Percentiles rank a stretch among this genome's conserved stretches.
phyloP scores from a whole-genome alignment of 2,797 vertebrate species.

The Muscicapa comitata region DNA sequence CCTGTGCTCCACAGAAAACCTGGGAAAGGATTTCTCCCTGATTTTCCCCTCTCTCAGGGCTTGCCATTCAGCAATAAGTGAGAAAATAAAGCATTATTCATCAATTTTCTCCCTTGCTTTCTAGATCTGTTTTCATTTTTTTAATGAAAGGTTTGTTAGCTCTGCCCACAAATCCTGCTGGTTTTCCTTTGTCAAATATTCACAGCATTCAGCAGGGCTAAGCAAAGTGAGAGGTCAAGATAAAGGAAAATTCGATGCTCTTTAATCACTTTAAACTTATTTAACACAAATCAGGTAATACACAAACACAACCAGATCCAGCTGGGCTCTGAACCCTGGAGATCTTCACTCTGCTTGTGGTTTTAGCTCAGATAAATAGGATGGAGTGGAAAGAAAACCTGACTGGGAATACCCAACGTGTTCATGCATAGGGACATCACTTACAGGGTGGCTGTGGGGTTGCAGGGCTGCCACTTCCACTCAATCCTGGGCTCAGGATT shows the following conservation, averaged over 20 bases:
- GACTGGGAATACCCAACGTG: fast-evolving
- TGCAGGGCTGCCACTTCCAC: slow-evolving; percentile 82
- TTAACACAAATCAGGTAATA: not conserved
- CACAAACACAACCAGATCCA: not conserved
- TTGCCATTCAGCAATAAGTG: not conserved
- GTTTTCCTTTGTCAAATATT: not conserved
- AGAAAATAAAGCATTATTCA: not conserved
- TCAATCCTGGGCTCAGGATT: slow-evolving; percentile 76
- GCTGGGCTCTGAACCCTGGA: not conserved
- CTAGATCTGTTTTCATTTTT: not conserved
- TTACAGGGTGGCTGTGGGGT: slow-evolving; percentile 33
- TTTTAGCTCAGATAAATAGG: not conserved
- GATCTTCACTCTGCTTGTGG: not conserved
- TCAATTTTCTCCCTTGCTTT: not conserved
- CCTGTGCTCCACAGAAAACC: not conserved
- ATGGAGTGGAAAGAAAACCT: not conserved
- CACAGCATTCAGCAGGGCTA: not conserved
- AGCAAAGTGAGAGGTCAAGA: not conserved
- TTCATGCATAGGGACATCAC: not conserved
- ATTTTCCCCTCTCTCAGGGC: not conserved
- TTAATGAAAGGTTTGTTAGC: not conserved
- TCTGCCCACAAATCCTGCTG: not conserved
- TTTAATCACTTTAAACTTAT: not conserved
- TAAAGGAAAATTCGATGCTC: not conserved
- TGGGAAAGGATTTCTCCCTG: not conserved